Base-by-base conservation (phyloP, 2,888 invertebrate species). In the Sthenelais limicola region DNA sequence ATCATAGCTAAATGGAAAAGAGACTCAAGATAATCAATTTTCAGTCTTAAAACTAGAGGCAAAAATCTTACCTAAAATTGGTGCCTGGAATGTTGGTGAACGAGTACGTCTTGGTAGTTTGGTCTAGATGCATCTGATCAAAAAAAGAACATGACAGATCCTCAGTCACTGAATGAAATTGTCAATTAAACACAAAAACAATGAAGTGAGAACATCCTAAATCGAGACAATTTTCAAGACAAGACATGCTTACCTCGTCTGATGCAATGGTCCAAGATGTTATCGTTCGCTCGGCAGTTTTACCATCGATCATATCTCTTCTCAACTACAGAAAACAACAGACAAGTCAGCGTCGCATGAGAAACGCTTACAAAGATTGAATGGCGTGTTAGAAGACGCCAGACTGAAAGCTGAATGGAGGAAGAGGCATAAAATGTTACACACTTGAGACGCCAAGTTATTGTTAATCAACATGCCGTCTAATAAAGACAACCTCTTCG, bases 51-150 rank as follows among this genome's bases (percentile, higher is more conserved):
- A n/a, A n/a, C n/a, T n/a, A n/a, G n/a, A n/a, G n/a, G n/a, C n/a
- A n/a, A n/a, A n/a, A n/a, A n/a, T n/a, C 66, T 74, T 79, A 88
- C 88, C 88, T 86, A 82, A 88, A 87, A 12, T 85, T 82, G n/a
- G 87, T 86, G 33, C 80, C 79, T 5, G 80, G 78, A 38, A 88
- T 82, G 3, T 81, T 79, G 3, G 81, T 84, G 77, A 82, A 88
- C 68, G 79, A 82, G 76, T 85, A 88, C 18, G 78, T 83, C 73
- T 85, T 81, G 32, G 78, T 80, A 62, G 82, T 81, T n/a, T 78
- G 67, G 66, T 85, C 82, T 3, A 86, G 81, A 76, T 87, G 84
- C 54, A 79, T 81, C 86, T 84, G 82, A 67, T 74, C 77, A 43
- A 12, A n/a, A n/a, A n/a, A n/a, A n/a, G n/a, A n/a, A n/a, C n/a